Base-by-base conservation (phyloP, 2,113 vertebrate species). In the Smithornis capensis region DNA sequence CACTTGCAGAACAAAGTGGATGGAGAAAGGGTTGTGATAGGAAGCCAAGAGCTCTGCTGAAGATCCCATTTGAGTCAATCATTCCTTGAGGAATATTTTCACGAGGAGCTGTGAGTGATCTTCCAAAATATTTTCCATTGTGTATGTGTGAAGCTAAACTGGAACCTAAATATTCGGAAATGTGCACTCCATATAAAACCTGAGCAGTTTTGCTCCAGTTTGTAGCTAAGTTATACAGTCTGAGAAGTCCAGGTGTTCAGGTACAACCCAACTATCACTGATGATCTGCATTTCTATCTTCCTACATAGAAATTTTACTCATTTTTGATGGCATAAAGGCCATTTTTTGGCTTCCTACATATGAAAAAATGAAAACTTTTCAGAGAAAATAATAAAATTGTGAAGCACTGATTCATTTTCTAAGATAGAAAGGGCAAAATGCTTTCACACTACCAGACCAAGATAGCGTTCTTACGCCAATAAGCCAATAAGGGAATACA, bases 1-100 rank as follows among this genome's bases (percentile, higher is more conserved):
- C 11, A 10, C 19, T 35, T 5, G 16, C 57, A 42, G 15, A 7
- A 42, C 0, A 0, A 87, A 33, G 29, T 29, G 17, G 3, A 6
- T 49, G 22, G 28, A 11, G 42, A 60, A 86, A 37, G 13, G 12
- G 4, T n/a, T 28, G 22, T 62, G 62, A 38, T 7, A 82, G 35
- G 10, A 86, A 77, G 40, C 7, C 3, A 64, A 35, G 57, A 56
- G 9, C 14, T 75, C 50, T 31, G 19, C 38, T 85, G 55, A 53
- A 67, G 37, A 40, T 47, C n/a, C 8, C 7, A 2, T 65, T 65
- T 69, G 21, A 71, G 28, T 50, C 56, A 63, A 4, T 78, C 23
- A 28, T 22, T 56, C 2, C 10, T 11, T 45, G 10, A 53, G 52
- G 15, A 74, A 6, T 5, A 18, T 87, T 74, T 91, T 70, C 24